phyloP scores from a whole-genome alignment of 2,888 invertebrate genomes.

The Gasteruption jaculator region DNA sequence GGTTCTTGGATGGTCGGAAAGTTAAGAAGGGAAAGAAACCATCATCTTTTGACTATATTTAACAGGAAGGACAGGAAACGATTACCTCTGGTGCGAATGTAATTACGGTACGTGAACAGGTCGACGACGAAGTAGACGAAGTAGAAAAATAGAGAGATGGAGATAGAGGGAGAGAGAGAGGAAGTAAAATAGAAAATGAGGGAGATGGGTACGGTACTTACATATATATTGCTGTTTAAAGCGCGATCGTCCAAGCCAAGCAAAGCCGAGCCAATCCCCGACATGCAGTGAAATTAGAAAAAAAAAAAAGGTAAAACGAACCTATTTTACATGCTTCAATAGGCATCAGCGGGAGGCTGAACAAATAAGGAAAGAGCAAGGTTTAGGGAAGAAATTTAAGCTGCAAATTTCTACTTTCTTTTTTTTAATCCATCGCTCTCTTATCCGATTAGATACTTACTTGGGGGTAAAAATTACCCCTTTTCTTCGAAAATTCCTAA shows the following conservation, averaged over 20 bases:
- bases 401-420: conserved; percentile 1
- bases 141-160: too few species aligned
- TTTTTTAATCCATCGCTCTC: too few species aligned
- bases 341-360: conserved; percentile 12
- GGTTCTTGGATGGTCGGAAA: too few species aligned
- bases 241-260: conserved; percentile 33
- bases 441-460: too few species aligned
- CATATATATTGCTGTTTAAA: conserved; percentile 50
- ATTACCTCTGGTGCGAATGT: conserved; percentile 35
- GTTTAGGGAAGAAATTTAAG: background rate
- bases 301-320: conserved; percentile 23
- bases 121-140: conserved; percentile 25
- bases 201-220: conserved; percentile 25
- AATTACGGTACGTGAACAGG: conserved; percentile 36
- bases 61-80: conserved; percentile 25
- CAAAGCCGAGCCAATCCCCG: conserved; percentile 35
- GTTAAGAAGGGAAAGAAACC: too few species aligned
- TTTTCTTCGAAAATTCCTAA: too few species aligned
- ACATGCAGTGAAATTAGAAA: conserved; percentile 36
- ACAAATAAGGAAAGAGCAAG: background rate
- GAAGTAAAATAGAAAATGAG: conserved; percentile 5
- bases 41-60: too few species aligned
- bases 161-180: conserved; percentile 1
- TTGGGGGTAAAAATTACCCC: too few species aligned
- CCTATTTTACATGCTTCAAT: conserved; percentile 27